Percentiles rank a stretch among this genome's conserved stretches.
Conservation (phyloP, 2,113 vertebrate species). For the Herpailurus yagouaroundi region DNA sequence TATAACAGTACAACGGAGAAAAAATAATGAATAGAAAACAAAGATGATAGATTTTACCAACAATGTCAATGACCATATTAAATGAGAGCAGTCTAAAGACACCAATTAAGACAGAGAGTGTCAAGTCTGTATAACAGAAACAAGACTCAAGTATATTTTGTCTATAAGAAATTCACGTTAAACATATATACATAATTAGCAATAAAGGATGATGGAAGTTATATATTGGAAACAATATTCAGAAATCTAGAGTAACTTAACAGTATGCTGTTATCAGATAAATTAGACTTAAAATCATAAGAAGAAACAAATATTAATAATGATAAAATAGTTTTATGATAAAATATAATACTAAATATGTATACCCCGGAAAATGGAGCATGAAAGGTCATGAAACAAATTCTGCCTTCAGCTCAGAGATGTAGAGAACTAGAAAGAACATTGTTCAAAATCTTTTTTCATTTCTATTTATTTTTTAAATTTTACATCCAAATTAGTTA, state of each 20-base stretch:
- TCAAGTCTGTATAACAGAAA: not conserved
- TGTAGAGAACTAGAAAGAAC: not conserved
- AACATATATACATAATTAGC: not conserved
- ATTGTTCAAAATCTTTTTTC: not conserved
- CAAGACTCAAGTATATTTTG: not conserved
- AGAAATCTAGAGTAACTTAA: not conserved
- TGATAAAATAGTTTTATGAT: not conserved
- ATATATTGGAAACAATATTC: too few relatives aligned
- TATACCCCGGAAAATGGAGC: not conserved
- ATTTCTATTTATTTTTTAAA: too few relatives aligned
- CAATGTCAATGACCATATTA: not conserved
- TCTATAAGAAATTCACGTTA: not conserved
- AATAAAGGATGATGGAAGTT: not conserved
- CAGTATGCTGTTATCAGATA: not conserved
- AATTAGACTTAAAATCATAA: not conserved
- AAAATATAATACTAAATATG: not conserved
- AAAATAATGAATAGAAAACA: not conserved
- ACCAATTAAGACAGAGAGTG: not conserved
- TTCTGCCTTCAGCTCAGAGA: not conserved
- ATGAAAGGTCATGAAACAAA: not conserved
- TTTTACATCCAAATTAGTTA: too few relatives aligned
- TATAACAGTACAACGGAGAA: not conserved
- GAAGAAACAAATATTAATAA: not conserved
- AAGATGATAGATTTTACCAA: not conserved
- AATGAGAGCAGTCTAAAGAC: not conserved